Evolutionary conservation across 1,140 invertebrate genomes (phyloP).

Genomic region (Andrena cerasifolii): DNA sequence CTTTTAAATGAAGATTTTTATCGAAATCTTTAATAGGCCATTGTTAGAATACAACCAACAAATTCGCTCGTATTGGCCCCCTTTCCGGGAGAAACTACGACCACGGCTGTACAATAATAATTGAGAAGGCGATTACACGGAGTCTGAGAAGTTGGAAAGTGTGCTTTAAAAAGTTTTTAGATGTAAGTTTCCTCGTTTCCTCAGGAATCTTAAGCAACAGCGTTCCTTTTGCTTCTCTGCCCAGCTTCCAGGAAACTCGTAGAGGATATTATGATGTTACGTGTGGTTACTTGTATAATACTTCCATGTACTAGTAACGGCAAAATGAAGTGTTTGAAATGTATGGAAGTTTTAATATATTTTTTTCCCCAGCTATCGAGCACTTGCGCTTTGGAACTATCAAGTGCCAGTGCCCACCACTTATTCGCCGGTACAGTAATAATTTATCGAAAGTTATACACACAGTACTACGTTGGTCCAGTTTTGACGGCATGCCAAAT

Average conservation of each 20-base stretch:
- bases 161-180: slow-evolving; percentile 36
- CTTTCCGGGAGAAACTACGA: not conserved
- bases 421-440: not conserved
- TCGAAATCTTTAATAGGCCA: no score
- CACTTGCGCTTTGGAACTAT: no score
- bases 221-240: not conserved
- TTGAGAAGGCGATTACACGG: slow-evolving; percentile 23
- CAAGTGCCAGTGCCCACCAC: no score
- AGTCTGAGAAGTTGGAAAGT: slow-evolving; percentile 25
- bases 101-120: slow-evolving; percentile 29
- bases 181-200: slow-evolving; percentile 38
- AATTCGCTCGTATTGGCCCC: no score
- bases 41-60: not conserved
- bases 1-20: no score
- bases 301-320: no score
- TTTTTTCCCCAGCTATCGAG: no score
- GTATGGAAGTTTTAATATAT: no score
- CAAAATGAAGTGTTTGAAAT: no score
- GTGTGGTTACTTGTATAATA: not conserved
- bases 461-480: not conserved
- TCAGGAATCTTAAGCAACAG: slow-evolving; percentile 13
- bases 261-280: not conserved
- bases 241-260: not conserved
- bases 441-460: slow-evolving; percentile 8
- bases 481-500: slow-evolving; percentile 36